Evolutionary conservation across 2,797 vertebrate genomes (phyloP).

Genomic region (Rhinatrema bivittatum): DNA sequence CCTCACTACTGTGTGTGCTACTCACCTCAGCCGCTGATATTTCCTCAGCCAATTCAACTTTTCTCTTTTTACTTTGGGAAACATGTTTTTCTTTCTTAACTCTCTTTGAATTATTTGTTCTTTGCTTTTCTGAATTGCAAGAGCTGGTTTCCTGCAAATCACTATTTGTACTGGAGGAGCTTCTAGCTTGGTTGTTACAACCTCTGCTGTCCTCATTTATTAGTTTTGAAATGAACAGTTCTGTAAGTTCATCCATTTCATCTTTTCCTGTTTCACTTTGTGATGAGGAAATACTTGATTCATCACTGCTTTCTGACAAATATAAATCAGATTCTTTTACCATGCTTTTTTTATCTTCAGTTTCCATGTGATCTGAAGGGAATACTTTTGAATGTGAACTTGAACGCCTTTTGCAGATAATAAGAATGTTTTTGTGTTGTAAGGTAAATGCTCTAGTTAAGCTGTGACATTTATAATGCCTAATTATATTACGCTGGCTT

Average conservation of each 20-base stretch:
- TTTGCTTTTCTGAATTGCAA: constrained; percentile 52
- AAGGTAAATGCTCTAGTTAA: constrained; percentile 85
- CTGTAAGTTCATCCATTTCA: constrained; percentile 65
- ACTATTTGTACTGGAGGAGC: constrained; percentile 41
- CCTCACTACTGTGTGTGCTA: constrained; percentile 51
- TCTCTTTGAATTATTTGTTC: constrained; percentile 51
- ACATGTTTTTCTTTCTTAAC: constrained; percentile 55
- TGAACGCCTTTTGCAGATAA: constrained; percentile 78
- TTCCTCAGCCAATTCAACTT: constrained; percentile 43
- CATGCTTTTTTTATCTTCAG: constrained; percentile 30
- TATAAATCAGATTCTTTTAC: constrained; percentile 32
- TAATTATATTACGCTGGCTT: constrained; percentile 83
- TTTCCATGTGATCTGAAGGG: constrained; percentile 33
- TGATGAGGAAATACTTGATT: constrained; percentile 25
- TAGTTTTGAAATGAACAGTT: constrained; percentile 66
- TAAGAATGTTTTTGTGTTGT: constrained; percentile 81
- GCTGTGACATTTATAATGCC: constrained; percentile 92
- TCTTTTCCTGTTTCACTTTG: constrained; percentile 52
- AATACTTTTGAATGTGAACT: constrained; percentile 55
- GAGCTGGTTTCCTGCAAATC: constrained; percentile 45
- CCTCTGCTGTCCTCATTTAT: constrained; percentile 60
- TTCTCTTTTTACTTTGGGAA: constrained; percentile 56
- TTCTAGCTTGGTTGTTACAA: constrained; percentile 43
- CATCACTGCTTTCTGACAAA: constrained; percentile 35
- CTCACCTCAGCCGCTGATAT: constrained; percentile 23